These are phyloP conservation scores for Hypotaenidia philippensis DNA, from an alignment of 2,797 vertebrate species.

Conservation along the genomic window DNA sequence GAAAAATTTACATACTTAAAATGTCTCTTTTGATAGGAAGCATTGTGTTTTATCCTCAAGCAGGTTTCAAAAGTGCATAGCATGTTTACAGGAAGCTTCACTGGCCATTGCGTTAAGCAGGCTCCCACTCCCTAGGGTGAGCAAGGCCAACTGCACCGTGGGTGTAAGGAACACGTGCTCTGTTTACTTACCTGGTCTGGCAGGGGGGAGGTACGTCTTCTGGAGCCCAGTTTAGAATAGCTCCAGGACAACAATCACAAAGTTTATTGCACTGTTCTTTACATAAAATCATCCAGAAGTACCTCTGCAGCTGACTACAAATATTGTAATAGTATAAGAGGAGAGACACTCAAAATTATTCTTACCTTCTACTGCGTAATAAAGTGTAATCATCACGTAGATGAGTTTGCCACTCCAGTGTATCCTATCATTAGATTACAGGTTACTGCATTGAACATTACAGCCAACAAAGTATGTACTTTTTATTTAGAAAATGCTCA, in stretches of 20 bases:
- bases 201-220: neutral
- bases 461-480: neutral
- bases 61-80: neutral
- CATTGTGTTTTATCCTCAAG: neutral
- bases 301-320: neutral
- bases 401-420: neutral
- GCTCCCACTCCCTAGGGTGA: neutral
- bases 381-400: neutral
- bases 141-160: neutral
- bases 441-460: neutral
- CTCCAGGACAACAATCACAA: neutral
- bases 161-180: accelerated
- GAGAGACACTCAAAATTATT: neutral
- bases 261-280: neutral
- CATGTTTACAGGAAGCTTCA: neutral
- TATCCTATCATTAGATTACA: neutral
- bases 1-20: neutral
- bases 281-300: neutral
- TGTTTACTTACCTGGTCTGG: neutral
- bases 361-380: neutral
- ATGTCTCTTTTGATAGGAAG: neutral
- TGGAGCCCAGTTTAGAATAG: neutral
- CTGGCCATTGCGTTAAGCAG: neutral
- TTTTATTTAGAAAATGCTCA: neutral
- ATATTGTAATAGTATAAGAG: neutral